Percentiles rank a stretch among this genome's conserved stretches.
Evolutionary conservation across 2,888 invertebrate species (phyloP).

Genomic region (Drosophila quasianomalipes): DNA sequence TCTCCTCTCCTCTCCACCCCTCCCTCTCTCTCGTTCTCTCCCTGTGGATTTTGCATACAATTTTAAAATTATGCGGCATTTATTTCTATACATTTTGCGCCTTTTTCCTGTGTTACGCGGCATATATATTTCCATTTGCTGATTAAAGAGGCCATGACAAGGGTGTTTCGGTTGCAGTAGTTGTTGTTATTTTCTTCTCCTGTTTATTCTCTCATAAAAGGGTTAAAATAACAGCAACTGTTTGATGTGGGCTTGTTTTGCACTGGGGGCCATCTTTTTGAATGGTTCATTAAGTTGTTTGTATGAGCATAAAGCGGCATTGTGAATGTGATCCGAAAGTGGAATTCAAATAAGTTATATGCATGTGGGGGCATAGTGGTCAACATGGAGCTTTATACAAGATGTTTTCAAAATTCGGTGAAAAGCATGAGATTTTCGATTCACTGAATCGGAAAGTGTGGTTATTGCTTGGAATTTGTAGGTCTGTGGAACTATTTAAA

Average conservation of each 20-base stretch:
- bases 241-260: conserved; percentile 63
- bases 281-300: conserved; percentile 73
- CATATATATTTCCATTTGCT: conserved; percentile 71
- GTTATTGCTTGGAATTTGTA: not conserved
- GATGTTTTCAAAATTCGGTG: conserved; percentile 1
- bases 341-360: conserved; percentile 37
- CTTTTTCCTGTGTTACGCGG: conserved; percentile 38
- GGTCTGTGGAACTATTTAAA: not conserved
- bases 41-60: conserved; percentile 57
- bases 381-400: conserved; percentile 1
- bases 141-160: conserved; percentile 69
- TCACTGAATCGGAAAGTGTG: conserved; percentile 31
- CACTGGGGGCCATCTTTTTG: conserved; percentile 30
- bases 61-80: conserved; percentile 72
- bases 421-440: conserved; percentile 4
- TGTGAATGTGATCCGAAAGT: conserved; percentile 9
- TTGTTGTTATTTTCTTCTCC: conserved; percentile 13
- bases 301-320: conserved; percentile 41
- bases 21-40: not conserved
- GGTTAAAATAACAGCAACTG: conserved; percentile 71
- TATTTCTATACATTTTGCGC: conserved; percentile 35
- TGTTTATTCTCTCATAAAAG: conserved; percentile 44
- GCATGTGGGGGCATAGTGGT: conserved; percentile 15
- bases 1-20: not conserved
- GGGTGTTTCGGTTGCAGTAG: conserved; percentile 44